A percentile compares a stretch with the other conserved stretches of the same genome.
These are phyloP conservation scores for Trochalopteron elliotii DNA, from an alignment of 2,113 vertebrate genomes.

Conservation along the genomic window DNA sequence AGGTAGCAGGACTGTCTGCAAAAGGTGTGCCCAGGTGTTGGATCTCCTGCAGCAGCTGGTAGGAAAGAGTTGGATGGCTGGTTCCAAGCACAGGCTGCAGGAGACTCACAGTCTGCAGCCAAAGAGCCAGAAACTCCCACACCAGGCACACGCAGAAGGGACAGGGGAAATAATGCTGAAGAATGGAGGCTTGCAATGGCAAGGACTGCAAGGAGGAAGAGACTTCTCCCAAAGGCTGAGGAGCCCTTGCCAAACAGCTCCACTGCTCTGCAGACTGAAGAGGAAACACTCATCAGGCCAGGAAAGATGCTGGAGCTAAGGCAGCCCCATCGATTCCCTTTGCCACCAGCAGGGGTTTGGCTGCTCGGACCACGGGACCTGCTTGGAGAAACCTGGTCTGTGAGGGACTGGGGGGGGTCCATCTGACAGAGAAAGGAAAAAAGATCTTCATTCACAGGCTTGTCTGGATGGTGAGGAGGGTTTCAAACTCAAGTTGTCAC, in stretches of 20 bases:
- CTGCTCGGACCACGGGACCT: neutral
- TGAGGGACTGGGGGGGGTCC: neutral
- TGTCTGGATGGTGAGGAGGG: neutral
- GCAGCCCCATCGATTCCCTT: neutral
- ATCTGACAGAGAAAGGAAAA: neutral
- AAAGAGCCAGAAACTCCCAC: neutral
- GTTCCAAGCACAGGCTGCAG: neutral
- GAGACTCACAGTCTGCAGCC: neutral
- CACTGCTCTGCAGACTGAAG: neutral
- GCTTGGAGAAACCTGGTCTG: neutral
- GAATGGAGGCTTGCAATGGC: neutral
- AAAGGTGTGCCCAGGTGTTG: neutral
- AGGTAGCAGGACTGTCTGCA: neutral
- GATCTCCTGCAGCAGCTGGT: neutral
- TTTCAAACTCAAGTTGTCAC: neutral
- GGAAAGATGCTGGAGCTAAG: neutral
- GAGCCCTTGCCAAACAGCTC: neutral
- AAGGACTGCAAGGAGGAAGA: neutral
- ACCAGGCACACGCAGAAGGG: neutral
- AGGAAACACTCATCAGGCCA: neutral
- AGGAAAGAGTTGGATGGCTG: neutral
- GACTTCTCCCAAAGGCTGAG: neutral
- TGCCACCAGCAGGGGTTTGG: neutral
- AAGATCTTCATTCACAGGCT: rapidly evolving
- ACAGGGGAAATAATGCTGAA: neutral